Conservation (phyloP, 2,888 invertebrate species). For the Apodemia mormo region DNA sequence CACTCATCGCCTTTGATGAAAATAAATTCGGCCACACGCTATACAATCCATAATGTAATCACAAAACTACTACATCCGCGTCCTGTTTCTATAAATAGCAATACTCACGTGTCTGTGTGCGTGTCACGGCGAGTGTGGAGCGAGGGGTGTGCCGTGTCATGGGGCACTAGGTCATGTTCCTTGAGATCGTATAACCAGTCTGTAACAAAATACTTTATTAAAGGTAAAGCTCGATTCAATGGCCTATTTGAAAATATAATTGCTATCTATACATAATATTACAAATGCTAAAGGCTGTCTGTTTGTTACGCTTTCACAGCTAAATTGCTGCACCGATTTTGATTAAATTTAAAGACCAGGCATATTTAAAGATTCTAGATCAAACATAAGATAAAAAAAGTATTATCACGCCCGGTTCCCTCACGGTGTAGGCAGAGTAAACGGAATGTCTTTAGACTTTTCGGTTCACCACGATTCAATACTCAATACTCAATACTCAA, state of each 20-base stretch:
- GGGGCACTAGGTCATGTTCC: conserved; percentile 77
- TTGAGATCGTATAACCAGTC: conserved; percentile 52
- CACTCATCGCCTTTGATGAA: not conserved
- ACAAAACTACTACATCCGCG: conserved; percentile 11
- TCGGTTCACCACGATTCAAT: too few species aligned
- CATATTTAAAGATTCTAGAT: too few species aligned
- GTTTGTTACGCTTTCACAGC: too few species aligned
- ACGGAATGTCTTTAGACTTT: too few species aligned
- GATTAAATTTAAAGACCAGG: too few species aligned
- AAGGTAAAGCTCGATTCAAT: not conserved
- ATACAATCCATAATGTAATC: conserved; percentile 5
- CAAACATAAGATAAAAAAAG: too few species aligned
- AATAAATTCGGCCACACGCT: conserved; percentile 3
- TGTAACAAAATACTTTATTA: conserved; percentile 39
- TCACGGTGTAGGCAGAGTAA: too few species aligned
- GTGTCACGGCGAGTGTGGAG: conserved; percentile 67
- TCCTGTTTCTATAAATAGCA: conserved; percentile 7
- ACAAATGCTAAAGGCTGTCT: too few species aligned
- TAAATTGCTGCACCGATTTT: too few species aligned
- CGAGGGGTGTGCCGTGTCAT: conserved; percentile 68
- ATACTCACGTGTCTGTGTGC: conserved; percentile 58
- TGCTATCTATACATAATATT: too few species aligned
- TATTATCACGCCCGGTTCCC: too few species aligned
- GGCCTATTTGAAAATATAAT: not conserved
- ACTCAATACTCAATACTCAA: too few species aligned